Percentiles rank a stretch among this genome's conserved stretches.
Conservation (phyloP, 2,888 invertebrate genomes). For the Chrysolina americana region DNA sequence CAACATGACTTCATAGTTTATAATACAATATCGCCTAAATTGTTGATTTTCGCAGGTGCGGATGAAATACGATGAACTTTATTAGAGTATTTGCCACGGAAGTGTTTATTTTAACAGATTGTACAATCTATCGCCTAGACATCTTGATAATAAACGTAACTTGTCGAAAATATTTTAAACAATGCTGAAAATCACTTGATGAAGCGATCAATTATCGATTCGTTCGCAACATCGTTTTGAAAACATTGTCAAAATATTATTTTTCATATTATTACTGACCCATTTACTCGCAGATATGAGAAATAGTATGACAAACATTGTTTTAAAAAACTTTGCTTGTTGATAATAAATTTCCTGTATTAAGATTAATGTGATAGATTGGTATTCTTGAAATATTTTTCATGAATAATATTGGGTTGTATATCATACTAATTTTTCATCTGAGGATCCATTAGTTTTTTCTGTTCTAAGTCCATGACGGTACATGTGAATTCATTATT, state of each 20-base stretch:
- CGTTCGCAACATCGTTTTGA: neutral
- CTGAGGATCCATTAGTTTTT: no score
- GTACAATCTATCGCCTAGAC: neutral
- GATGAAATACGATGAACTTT: constrained; percentile 17
- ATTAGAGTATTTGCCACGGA: constrained; percentile 22
- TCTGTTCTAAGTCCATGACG: no score
- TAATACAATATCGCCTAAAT: neutral
- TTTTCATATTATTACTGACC: neutral
- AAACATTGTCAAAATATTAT: neutral
- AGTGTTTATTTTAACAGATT: constrained; percentile 13
- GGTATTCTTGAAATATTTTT: no score
- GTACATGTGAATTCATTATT: no score
- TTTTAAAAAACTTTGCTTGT: no score
- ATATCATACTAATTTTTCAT: no score
- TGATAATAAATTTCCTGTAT: no score
- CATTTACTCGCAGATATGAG: no score
- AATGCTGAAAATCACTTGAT: neutral
- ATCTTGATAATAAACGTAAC: constrained; percentile 8
- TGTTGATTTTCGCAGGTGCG: constrained; percentile 8
- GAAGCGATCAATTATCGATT: neutral
- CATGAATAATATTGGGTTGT: no score
- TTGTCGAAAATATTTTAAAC: constrained; percentile 5
- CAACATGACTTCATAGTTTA: neutral
- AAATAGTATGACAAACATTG: no score
- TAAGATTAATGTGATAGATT: no score